A percentile compares a stretch with the other conserved stretches of the same genome.
Conservation (phyloP, 2,113 vertebrate species). For the Rhynchomys soricoides region DNA sequence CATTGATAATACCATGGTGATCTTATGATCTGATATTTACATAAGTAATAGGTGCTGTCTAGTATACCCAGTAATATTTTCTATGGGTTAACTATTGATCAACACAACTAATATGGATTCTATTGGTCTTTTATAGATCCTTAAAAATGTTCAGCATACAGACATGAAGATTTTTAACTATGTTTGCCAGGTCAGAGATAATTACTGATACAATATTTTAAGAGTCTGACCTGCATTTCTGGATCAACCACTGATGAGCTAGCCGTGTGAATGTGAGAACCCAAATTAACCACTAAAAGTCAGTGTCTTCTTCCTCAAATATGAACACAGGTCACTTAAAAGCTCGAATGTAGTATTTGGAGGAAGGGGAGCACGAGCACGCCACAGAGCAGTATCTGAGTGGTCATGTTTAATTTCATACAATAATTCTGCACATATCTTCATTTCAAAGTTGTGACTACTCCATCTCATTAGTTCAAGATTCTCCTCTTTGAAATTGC, state of each 20-base stretch:
- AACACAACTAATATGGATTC: background rate
- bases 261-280: background rate
- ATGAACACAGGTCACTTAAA: background rate
- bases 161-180: background rate
- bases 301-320: background rate
- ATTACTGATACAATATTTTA: background rate
- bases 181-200: background rate
- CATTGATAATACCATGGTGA: background rate
- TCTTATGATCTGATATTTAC: background rate
- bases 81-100: background rate
- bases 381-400: background rate
- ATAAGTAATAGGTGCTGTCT: background rate
- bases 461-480: background rate
- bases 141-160: background rate
- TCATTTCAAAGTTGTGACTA: constrained; percentile 19
- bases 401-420: background rate
- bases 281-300: background rate
- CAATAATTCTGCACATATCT: background rate
- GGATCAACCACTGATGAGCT: background rate
- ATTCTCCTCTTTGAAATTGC: background rate
- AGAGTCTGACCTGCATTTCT: background rate
- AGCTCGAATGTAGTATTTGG: background rate
- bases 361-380: background rate
- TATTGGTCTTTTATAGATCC: background rate
- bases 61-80: background rate